Base-by-base conservation (phyloP, 2,113 vertebrate genomes). In the Podarcis muralis region DNA sequence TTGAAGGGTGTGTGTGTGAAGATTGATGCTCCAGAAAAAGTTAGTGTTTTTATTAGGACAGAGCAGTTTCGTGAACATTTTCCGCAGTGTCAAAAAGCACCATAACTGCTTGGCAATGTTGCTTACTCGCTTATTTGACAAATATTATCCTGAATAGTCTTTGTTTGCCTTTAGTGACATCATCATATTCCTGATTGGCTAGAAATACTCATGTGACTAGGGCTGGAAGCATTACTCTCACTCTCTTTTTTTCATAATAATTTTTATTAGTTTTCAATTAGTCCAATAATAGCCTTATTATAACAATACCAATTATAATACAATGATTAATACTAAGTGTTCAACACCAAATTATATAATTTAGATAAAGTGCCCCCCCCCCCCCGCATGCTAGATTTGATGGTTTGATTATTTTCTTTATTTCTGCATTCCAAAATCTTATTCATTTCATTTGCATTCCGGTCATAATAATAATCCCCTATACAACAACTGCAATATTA, bases 11-110 rank as follows among this genome's bases (percentile, higher is more conserved):
- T 53, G 48, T 53, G 48, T 53, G 71, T 89, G 91, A 92, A 71
- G 84, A 69, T 59, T 88, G 88, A 90, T 90, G 30, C 89, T 85
- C 85, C 81, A 1, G 68, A 92, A 66, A 48, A 66, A 32, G 66
- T 76, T 91, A 62, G 83, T 86, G 88, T 89, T 94, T 92, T 91
- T 87, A 83, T 92, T 85, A 82, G 48, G 80, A 18, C 16, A 23
- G 57, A n/a, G 72, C 30, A 66, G 27, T 32, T 74, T 22, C 27
- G 11, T 32, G 9, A 74, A 53, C 43, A 74, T 71, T 77, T 83
- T 37, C 35, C 20, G 11, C 6, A 62, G 22, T 35, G 43, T 84
- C 6, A 16, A 53, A 71, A 72, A 23, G 43, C 18, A 30, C 6
- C 2, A 32, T 20, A 32, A 77, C 6, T n/a, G 7, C 53, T 68